phyloP scores from a whole-genome alignment of 2,797 vertebrate genomes.

The Balearica regulorum region DNA sequence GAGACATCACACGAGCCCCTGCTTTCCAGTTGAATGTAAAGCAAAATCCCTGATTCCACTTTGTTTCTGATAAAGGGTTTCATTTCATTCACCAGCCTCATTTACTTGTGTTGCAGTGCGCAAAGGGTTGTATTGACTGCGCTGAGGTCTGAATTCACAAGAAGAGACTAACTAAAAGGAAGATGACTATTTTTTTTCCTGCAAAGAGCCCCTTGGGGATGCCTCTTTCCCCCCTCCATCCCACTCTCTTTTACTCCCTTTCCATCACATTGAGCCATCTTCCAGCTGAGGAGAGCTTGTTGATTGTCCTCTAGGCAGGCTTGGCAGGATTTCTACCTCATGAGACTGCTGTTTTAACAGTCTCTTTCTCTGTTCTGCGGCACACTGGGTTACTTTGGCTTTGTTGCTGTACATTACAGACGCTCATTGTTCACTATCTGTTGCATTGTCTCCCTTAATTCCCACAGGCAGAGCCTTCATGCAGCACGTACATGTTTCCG shows the following conservation, averaged over 20 bases:
- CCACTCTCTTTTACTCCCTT: not conserved
- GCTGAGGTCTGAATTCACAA: not conserved
- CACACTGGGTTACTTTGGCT: slow-evolving; percentile 6
- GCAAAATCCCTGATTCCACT: not conserved
- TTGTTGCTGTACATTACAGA: slow-evolving; percentile 5
- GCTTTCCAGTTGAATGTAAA: not conserved
- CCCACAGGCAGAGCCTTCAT: not conserved
- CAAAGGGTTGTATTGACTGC: not conserved
- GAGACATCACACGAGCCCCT: not conserved
- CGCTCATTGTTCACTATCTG: slow-evolving; percentile 15
- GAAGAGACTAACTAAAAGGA: not conserved
- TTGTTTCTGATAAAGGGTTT: not conserved
- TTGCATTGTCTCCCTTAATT: slow-evolving; percentile 21
- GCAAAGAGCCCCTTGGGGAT: not conserved
- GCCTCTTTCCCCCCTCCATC: not conserved
- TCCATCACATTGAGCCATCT: not conserved
- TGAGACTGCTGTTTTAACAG: slow-evolving; percentile 28
- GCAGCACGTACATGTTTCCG: not conserved
- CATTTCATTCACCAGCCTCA: not conserved
- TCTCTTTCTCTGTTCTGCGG: not conserved
- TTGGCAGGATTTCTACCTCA: slow-evolving; percentile 32
- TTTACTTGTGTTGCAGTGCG: not conserved
- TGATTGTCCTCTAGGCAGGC: not conserved
- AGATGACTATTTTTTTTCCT: not conserved
- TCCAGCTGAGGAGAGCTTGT: slow-evolving; percentile 4